Base-by-base conservation (phyloP, 1,140 invertebrate species). In the Myzus persicae region DNA sequence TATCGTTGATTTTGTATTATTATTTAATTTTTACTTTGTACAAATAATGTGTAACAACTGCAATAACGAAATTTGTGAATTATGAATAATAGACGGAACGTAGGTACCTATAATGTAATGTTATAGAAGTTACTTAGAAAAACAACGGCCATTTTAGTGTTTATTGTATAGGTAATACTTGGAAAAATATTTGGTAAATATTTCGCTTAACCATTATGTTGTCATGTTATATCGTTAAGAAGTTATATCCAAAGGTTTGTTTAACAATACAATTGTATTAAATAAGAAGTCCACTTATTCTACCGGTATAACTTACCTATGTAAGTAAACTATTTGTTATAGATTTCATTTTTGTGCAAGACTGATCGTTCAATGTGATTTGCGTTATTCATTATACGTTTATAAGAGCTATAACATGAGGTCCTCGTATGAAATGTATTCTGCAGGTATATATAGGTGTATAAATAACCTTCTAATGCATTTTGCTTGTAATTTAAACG, bases 401-500 rank as follows among this genome's bases (percentile, higher is more conserved):
- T 54, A 51, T 51, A 14, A 11, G 18, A 67, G 3, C 31, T 67
- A 67, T 59, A 67, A 67, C 31, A 67, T n/a, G n/a, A 14, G 1
- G 31, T 67, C 9, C 9, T 2, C 1, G 4, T 59, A n/a, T 67
- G 14, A 26, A n/a, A 31, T 14, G 2, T 31, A 59, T 67, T 67
- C 11, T 67, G 31, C n/a, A 67, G 26, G 31, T 76, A 76, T 76
- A n/a, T n/a, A 76, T 54, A 18, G 14, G n/a, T 14, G 31, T 76
- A 76, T 76, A 76, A 36, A 76, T 76, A n/a, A 76, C 59, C 59
- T 31, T 36, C 46, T 54, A 89, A 89, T 89, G 88, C 48, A n/a
- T 89, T 89, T 89, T 51, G 36, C 88, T 54, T 89, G 88, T 89
- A 89, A 36, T 26, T 89, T 54, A 40, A 54, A 89, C 24, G 24